Conservation (phyloP, 2,113 vertebrate species). For the Climacteris rufus region DNA sequence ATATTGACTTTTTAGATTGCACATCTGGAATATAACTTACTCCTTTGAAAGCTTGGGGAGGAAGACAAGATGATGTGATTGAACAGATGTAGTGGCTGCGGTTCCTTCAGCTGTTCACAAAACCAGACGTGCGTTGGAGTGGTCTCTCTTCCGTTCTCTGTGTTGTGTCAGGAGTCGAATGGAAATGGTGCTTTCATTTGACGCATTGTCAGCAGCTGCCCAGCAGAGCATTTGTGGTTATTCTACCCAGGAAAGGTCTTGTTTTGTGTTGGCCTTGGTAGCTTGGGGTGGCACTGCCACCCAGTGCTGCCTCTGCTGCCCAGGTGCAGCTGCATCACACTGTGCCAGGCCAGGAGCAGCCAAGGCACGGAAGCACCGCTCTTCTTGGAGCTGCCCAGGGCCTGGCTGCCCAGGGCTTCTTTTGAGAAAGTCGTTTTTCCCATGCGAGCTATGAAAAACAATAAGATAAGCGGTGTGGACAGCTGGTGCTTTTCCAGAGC, state of each 20-base stretch:
- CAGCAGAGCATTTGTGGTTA: background rate
- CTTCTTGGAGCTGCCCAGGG: too few species aligned
- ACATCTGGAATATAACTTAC: background rate
- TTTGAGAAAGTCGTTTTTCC: too few species aligned
- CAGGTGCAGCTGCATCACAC: fast-evolving
- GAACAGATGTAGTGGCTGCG: background rate
- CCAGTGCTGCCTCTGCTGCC: fast-evolving
- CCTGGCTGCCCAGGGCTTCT: too few species aligned
- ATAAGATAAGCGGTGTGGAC: too few species aligned
- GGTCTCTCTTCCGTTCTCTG: background rate
- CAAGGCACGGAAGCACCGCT: fast-evolving
- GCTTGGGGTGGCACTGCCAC: fast-evolving
- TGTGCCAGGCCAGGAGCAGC: background rate
- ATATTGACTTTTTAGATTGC: background rate
- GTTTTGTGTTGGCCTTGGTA: background rate
- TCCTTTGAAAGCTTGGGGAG: background rate
- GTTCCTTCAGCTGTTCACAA: background rate
- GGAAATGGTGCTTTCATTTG: background rate
- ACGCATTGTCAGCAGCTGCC: background rate
- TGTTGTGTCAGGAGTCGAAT: background rate
- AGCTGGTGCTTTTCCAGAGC: too few species aligned
- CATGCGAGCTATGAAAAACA: too few species aligned
- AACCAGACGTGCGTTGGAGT: fast-evolving
- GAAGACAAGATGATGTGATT: background rate
- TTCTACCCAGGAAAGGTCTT: background rate